These are phyloP conservation scores for Eudemis profundana DNA, from an alignment of 2,888 invertebrate genomes.

Conservation along the genomic window DNA sequence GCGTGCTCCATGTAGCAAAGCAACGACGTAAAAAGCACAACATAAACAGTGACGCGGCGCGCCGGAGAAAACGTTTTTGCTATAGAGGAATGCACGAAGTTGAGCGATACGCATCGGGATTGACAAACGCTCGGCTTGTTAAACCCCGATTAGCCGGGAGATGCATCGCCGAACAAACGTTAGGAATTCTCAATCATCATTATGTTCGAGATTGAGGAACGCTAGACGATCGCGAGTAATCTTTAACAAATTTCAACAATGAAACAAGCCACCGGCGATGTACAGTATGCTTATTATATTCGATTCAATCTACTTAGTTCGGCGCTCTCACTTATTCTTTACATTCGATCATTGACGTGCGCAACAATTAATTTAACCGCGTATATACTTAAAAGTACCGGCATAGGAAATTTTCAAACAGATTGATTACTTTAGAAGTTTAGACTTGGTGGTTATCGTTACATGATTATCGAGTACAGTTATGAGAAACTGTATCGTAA, in stretches of 20 bases:
- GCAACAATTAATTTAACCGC: conserved; percentile 32
- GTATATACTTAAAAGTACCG: conserved; percentile 22
- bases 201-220: conserved; percentile 25
- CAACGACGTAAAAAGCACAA: conserved; percentile 46
- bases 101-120: conserved; percentile 31
- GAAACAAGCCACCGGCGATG: conserved; percentile 15
- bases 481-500: conserved; percentile 32
- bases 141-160: conserved; percentile 23
- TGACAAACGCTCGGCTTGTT: conserved; percentile 18
- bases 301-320: conserved; percentile 5
- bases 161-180: conserved; percentile 25
- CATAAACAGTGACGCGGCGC: conserved; percentile 45
- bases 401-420: conserved; percentile 25
- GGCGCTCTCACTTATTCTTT: conserved; percentile 40
- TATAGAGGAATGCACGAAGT: conserved; percentile 35
- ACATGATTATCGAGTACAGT: conserved; percentile 37
- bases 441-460: conserved; percentile 31
- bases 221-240: conserved; percentile 9
- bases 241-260: conserved; percentile 24
- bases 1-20: conserved; percentile 43
- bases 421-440: conserved; percentile 36
- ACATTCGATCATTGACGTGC: conserved; percentile 18
- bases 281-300: conserved; percentile 33
- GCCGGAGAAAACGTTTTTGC: conserved; percentile 41
- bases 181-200: conserved; percentile 35